These are phyloP conservation scores for Decapterus maruadsi DNA, from an alignment of 2,797 vertebrate species.

Conservation along the genomic window DNA sequence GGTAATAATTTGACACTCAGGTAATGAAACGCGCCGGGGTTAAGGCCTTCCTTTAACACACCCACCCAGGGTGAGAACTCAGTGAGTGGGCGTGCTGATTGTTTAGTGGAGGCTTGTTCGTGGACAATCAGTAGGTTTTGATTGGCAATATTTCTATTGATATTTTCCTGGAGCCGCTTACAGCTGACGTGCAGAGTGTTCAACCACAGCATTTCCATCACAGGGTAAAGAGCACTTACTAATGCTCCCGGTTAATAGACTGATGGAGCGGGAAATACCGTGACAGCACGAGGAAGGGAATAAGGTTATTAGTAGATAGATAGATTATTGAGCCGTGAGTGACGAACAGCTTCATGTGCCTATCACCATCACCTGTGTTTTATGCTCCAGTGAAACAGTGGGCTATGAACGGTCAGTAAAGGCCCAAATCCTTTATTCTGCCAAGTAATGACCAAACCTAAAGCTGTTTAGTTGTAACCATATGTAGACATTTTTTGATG, in stretches of 20 bases:
- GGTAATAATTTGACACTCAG: constrained; percentile 54
- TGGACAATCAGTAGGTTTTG: background rate
- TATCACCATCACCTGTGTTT: too few relatives aligned
- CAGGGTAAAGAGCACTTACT: background rate
- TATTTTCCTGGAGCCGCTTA: background rate
- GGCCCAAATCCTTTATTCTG: too few relatives aligned
- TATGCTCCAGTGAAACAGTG: too few relatives aligned
- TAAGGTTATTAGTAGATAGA: too few relatives aligned
- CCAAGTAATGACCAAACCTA: too few relatives aligned
- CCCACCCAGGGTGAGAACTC: background rate
- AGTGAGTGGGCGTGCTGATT: background rate
- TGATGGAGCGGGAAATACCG: background rate
- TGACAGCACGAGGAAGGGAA: background rate
- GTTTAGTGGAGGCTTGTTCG: background rate
- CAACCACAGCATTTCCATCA: background rate
- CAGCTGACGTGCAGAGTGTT: background rate
- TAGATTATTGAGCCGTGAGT: too few relatives aligned
- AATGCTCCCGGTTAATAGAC: background rate
- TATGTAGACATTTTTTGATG: too few relatives aligned
- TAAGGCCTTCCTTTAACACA: constrained; percentile 48
- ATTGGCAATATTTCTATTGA: background rate
- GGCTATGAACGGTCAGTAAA: too few relatives aligned
- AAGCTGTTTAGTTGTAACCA: too few relatives aligned
- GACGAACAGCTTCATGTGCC: too few relatives aligned
- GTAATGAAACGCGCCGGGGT: constrained; percentile 36